phyloP scores from a whole-genome alignment of 2,888 invertebrate genomes.

The Isoperla grammatica region DNA sequence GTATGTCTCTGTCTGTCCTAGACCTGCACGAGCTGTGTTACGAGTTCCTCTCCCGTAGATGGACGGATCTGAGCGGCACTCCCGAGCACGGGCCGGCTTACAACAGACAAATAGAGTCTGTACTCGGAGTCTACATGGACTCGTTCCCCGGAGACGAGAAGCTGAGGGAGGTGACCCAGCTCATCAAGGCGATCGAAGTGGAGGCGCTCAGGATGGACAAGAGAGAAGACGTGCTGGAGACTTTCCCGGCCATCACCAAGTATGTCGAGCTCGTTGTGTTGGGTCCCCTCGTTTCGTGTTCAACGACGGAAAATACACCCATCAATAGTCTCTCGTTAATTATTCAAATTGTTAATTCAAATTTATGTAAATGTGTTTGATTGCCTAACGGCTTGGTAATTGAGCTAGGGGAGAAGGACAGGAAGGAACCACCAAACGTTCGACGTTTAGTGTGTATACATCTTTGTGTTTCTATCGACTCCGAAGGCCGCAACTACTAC shows the following conservation, averaged over 20 bases:
- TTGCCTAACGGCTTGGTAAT: too few relatives aligned
- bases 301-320: too few relatives aligned
- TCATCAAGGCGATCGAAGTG: constrained; percentile 42
- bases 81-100: constrained; percentile 55
- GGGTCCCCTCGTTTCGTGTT: not conserved
- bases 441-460: too few relatives aligned
- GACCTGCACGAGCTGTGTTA: constrained; percentile 42
- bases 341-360: too few relatives aligned
- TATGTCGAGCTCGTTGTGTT: constrained; percentile 29
- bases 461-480: too few relatives aligned
- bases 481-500: too few relatives aligned
- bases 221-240: constrained; percentile 53
- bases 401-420: too few relatives aligned
- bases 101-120: constrained; percentile 57
- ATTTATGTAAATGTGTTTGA: too few relatives aligned
- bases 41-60: constrained; percentile 48
- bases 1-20: not conserved
- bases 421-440: too few relatives aligned
- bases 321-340: too few relatives aligned
- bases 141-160: constrained; percentile 45
- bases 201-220: constrained; percentile 54
- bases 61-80: constrained; percentile 13
- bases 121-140: constrained; percentile 59
- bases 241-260: constrained; percentile 60
- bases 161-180: constrained; percentile 32